phyloP scores from a whole-genome alignment of 1,140 invertebrate genomes.

The Drosophila grimshawi region DNA sequence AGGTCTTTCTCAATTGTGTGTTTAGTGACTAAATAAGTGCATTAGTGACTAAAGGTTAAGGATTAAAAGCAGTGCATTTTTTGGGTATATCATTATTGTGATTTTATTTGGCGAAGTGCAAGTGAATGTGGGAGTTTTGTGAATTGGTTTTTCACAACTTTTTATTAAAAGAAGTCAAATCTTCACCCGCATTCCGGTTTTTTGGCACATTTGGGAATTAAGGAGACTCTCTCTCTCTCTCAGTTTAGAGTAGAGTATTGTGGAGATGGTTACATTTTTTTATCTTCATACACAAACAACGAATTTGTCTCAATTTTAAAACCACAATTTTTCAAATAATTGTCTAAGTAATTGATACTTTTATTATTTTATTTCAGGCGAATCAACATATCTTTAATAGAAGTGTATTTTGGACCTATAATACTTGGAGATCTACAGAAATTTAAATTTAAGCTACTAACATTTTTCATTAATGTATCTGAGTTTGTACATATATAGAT shows the following conservation, averaged over 20 bases:
- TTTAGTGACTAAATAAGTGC: no score
- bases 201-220: no score
- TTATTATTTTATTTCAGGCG: slow-evolving; percentile 59
- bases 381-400: slow-evolving; percentile 79
- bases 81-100: no score
- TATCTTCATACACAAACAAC: not conserved
- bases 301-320: not conserved
- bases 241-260: not conserved
- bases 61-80: no score
- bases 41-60: no score
- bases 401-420: slow-evolving; percentile 69
- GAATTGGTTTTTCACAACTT: no score
- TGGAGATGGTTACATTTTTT: not conserved
- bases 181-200: no score
- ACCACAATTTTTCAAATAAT: not conserved
- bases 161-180: no score
- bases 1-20: no score
- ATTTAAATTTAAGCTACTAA: slow-evolving; percentile 68
- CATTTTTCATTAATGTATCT: slow-evolving; percentile 72
- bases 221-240: no score
- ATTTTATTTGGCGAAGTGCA: no score
- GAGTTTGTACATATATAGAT: slow-evolving; percentile 76
- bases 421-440: slow-evolving; percentile 72
- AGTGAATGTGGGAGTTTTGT: no score
- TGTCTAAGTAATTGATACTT: slow-evolving; percentile 24